Percentiles rank a stretch among this genome's conserved stretches.
phyloP scores from a whole-genome alignment of 1,140 invertebrate genomes.

The Aporrectodea caliginosa region DNA sequence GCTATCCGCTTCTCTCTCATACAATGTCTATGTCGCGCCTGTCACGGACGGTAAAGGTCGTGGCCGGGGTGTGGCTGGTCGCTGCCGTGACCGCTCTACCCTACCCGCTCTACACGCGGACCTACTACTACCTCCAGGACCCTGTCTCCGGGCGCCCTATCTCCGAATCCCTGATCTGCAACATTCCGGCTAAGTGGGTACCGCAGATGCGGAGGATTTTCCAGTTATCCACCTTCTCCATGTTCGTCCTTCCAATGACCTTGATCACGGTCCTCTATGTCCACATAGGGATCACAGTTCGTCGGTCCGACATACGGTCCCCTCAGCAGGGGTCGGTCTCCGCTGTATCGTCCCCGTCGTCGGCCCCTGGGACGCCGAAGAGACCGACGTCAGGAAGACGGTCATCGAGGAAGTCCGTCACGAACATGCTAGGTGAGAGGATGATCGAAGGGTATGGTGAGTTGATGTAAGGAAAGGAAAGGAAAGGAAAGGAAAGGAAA shows the following conservation, averaged over 20 bases:
- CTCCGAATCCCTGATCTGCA: constrained; percentile 46
- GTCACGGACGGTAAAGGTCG: constrained; percentile 74
- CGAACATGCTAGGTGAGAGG: not conserved
- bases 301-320: constrained; percentile 32
- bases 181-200: constrained; percentile 44
- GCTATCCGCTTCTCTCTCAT: constrained; percentile 61
- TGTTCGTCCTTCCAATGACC: constrained; percentile 56
- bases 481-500: no score
- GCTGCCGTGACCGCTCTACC: constrained; percentile 75
- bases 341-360: not conserved
- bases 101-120: constrained; percentile 47
- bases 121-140: constrained; percentile 40
- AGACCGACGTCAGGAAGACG: not conserved
- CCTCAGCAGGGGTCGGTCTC: not conserved
- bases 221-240: constrained; percentile 53
- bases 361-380: no score
- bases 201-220: constrained; percentile 45
- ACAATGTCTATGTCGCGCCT: constrained; percentile 68
- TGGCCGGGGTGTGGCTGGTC: constrained; percentile 72
- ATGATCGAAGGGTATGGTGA: no score
- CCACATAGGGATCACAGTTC: constrained; percentile 51
- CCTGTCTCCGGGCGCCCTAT: constrained; percentile 34
- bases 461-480: no score
- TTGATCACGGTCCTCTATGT: constrained; percentile 55
- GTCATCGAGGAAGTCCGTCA: not conserved